These are phyloP conservation scores for Cygnus olor DNA, from an alignment of 2,797 vertebrate species.

Conservation along the genomic window DNA sequence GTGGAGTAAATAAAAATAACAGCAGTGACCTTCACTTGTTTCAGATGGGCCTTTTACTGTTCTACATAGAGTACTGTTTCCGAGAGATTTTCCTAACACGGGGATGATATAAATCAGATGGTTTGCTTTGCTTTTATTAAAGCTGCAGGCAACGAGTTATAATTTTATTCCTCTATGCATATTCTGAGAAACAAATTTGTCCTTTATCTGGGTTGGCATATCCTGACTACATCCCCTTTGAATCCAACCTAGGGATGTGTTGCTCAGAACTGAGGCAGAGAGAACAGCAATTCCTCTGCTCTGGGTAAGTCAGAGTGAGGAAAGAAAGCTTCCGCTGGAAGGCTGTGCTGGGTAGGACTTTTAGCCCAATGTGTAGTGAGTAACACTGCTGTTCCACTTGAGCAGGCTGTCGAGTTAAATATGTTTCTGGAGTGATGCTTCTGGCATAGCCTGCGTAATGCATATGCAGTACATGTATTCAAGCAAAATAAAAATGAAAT, in stretches of 20 bases:
- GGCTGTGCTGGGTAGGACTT: not conserved
- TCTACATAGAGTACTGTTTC: not conserved
- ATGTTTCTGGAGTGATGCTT: conserved; percentile 39
- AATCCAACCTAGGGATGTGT: not conserved
- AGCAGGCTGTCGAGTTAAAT: conserved; percentile 54
- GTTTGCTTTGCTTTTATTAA: not conserved
- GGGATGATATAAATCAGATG: not conserved
- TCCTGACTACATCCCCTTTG: not conserved
- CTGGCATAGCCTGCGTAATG: conserved; percentile 45
- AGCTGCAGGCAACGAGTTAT: not conserved
- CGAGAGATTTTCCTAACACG: not conserved
- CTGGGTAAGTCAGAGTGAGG: not conserved
- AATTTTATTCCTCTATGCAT: not conserved
- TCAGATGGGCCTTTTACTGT: not conserved
- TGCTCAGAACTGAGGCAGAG: not conserved
- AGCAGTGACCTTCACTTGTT: not conserved
- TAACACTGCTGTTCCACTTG: conserved; percentile 38
- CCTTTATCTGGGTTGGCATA: not conserved
- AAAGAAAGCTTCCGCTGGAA: not conserved
- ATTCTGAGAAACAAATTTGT: not conserved
- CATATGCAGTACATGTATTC: conserved; percentile 30
- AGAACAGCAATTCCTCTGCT: not conserved
- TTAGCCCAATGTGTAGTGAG: not conserved
- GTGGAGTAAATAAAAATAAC: not conserved
- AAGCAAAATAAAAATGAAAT: conserved; percentile 41